A percentile compares a stretch with the other conserved stretches of the same genome.
phyloP scores from a whole-genome alignment of 2,113 vertebrate genomes.

The Aphyosemion australe region DNA sequence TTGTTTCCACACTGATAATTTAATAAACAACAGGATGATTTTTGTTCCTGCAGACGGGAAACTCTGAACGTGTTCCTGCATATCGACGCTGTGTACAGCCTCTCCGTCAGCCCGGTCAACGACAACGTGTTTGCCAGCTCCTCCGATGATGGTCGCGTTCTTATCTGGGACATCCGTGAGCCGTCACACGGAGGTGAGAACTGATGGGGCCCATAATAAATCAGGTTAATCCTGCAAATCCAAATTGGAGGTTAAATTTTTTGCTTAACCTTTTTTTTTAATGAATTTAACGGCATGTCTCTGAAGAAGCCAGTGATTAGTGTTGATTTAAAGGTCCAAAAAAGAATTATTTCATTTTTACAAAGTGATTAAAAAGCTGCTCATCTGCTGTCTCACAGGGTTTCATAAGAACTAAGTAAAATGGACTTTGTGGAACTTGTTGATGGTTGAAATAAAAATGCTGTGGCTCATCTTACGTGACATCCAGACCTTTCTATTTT shows the following conservation, averaged over 20 bases:
- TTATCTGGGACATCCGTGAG: constrained; percentile 98
- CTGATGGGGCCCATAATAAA: not conserved
- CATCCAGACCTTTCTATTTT: constrained; percentile 47
- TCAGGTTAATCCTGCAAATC: not conserved
- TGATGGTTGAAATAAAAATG: constrained; percentile 35
- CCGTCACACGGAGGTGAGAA: constrained; percentile 91
- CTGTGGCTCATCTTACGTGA: constrained; percentile 53
- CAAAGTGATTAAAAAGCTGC: too few relatives aligned
- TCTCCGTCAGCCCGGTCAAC: constrained; percentile 97
- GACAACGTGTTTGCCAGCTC: constrained; percentile 99
- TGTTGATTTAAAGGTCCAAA: too few relatives aligned
- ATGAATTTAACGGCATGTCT: too few relatives aligned
- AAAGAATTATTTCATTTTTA: too few relatives aligned
- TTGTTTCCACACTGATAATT: too few relatives aligned
- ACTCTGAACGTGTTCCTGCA: constrained; percentile 97
- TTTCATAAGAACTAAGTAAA: too few relatives aligned
- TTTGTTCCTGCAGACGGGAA: constrained; percentile 82
- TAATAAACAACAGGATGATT: not conserved
- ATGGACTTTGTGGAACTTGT: constrained; percentile 5
- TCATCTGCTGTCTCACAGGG: too few relatives aligned
- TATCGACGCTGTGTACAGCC: constrained; percentile 97
- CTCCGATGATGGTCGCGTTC: constrained; percentile 95
- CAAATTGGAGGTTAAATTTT: not conserved
- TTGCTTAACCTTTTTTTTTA: not conserved
- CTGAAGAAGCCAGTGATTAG: too few relatives aligned